Conservation (phyloP, 2,797 vertebrate genomes). For the Enteromius fasciolatus region DNA sequence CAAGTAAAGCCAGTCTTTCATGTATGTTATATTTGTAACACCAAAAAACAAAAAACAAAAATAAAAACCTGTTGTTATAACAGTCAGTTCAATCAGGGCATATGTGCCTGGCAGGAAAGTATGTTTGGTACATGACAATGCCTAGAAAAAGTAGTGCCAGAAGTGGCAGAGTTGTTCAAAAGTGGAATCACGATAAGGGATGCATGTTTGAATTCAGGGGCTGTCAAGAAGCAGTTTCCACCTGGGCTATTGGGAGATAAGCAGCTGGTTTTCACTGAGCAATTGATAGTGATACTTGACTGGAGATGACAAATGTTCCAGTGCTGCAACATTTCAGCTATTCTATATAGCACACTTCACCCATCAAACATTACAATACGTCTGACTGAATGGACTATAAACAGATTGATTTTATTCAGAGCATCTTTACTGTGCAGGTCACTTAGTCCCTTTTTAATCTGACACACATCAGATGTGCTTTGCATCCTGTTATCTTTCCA, state of each 20-base stretch:
- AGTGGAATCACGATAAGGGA: background rate
- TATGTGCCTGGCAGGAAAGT: no score
- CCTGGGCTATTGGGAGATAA: constrained; percentile 37
- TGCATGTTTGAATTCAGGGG: constrained; percentile 3
- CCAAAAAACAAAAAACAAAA: background rate
- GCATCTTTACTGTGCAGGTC: background rate
- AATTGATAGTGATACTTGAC: constrained; percentile 37
- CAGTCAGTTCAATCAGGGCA: background rate
- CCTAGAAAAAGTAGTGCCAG: background rate
- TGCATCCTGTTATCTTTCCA: background rate
- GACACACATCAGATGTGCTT: constrained; percentile 13
- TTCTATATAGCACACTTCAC: background rate
- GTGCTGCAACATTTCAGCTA: constrained; percentile 1
- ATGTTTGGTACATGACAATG: background rate
- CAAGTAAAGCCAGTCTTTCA: background rate
- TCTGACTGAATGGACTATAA: background rate
- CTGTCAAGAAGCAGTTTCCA: constrained; percentile 21
- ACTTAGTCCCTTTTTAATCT: constrained; percentile 19
- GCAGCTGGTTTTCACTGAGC: constrained; percentile 13
- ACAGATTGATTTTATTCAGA: background rate
- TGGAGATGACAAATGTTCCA: constrained; percentile 20
- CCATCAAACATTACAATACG: constrained; percentile 3
- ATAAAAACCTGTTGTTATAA: background rate
- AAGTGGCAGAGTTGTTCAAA: background rate
- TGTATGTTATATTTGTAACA: background rate